Evolutionary conservation across 2,113 vertebrate species (phyloP).

Genomic region (Euleptes europaea): DNA sequence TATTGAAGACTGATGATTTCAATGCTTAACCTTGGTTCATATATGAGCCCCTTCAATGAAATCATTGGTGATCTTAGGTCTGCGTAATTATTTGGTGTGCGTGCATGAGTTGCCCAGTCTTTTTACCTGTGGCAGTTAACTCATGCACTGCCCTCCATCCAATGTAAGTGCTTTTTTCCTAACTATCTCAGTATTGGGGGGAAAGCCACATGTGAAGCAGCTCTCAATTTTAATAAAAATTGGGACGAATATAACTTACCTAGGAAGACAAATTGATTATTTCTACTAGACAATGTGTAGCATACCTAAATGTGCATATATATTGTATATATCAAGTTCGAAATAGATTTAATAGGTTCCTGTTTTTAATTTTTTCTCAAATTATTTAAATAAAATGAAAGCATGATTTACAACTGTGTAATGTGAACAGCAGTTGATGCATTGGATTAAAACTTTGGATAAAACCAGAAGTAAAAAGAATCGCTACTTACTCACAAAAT

Average conservation of each 20-base stretch:
- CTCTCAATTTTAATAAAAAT: constrained; percentile 25
- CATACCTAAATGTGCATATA: constrained; percentile 21
- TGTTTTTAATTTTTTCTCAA: constrained; percentile 68
- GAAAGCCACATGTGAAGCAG: not conserved
- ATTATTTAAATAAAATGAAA: constrained; percentile 69
- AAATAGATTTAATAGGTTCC: constrained; percentile 62
- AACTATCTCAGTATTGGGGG: not conserved
- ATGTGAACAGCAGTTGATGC: not conserved
- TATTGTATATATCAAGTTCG: constrained; percentile 46
- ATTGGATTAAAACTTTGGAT: not conserved
- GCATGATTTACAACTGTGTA: constrained; percentile 39
- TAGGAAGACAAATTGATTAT: constrained; percentile 42
- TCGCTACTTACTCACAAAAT: not conserved
- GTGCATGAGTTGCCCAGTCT: not conserved
- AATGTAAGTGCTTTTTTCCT: not conserved
- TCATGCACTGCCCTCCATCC: not conserved
- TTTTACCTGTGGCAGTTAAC: not conserved
- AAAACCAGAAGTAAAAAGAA: not conserved
- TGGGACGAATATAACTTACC: constrained; percentile 36
- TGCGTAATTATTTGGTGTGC: not conserved
- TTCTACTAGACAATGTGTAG: constrained; percentile 56
- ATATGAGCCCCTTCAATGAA: not conserved
- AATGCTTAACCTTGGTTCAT: not conserved
- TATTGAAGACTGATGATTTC: not conserved
- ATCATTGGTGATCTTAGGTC: not conserved